Conservation (phyloP, 2,113 vertebrate species). For the Megatriorchis doriae region DNA sequence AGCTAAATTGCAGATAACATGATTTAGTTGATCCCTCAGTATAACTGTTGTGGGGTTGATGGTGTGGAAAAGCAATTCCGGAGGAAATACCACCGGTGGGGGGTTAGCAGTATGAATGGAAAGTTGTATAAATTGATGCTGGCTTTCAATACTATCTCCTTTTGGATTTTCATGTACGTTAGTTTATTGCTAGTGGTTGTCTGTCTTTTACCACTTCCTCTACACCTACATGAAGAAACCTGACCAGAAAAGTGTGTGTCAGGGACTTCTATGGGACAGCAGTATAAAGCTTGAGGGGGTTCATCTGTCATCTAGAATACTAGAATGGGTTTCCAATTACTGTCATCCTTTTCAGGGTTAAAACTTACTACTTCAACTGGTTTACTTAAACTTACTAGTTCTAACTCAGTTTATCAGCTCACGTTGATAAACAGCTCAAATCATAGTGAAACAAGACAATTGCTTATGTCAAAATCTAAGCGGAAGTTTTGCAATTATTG, state of each 20-base stretch:
- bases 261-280: not conserved
- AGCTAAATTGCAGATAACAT: not conserved
- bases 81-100: not conserved
- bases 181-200: not conserved
- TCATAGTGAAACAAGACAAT: not conserved
- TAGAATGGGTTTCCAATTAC: not conserved
- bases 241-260: not conserved
- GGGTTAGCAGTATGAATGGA: accelerated
- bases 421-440: not conserved
- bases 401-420: not conserved
- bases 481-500: not conserved
- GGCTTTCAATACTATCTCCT: not conserved
- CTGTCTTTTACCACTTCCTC: not conserved
- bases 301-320: not conserved
- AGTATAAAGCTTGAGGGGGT: not conserved
- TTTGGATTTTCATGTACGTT: not conserved
- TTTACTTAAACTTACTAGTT: not conserved
- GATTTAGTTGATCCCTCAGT: not conserved
- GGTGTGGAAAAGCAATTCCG: not conserved
- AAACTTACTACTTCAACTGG: not conserved
- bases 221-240: not conserved
- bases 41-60: not conserved
- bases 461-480: not conserved
- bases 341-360: not conserved
- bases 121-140: not conserved